Evolutionary conservation across 2,113 vertebrate genomes (phyloP).

Genomic region (Barbus barbus): DNA sequence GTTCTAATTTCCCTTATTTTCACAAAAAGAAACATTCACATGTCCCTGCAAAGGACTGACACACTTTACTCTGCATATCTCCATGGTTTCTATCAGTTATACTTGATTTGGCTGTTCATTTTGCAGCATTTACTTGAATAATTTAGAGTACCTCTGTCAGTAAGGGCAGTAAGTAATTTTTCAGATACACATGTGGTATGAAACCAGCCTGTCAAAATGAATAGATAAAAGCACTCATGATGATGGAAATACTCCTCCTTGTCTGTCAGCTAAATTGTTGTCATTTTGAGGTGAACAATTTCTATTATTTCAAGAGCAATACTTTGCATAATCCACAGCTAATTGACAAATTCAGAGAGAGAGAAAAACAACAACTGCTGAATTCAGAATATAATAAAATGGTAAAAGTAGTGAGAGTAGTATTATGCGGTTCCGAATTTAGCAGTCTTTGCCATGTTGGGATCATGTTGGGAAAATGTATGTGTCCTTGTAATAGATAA

Average conservation of each 20-base stretch:
- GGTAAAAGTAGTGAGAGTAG: too few species aligned
- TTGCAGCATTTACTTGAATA: not conserved
- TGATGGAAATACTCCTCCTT: not conserved
- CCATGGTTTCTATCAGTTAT: conserved; percentile 16
- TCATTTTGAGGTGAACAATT: not conserved
- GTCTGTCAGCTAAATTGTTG: not conserved
- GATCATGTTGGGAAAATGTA: not conserved
- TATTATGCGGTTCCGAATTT: not conserved
- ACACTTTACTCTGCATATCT: conserved; percentile 45
- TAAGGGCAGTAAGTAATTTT: not conserved
- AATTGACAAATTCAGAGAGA: not conserved
- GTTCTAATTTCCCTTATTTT: conserved; percentile 65
- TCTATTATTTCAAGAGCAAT: not conserved
- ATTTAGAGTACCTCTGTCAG: not conserved
- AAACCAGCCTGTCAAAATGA: not conserved
- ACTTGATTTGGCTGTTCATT: not conserved
- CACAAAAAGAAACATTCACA: conserved; percentile 56
- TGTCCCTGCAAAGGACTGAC: conserved; percentile 34
- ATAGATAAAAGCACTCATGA: conserved; percentile 25
- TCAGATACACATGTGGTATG: not conserved
- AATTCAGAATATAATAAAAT: too few species aligned
- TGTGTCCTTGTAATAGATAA: not conserved
- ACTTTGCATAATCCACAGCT: not conserved
- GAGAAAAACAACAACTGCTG: too few species aligned
- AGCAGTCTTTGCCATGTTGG: not conserved